Conservation (phyloP, 2,797 vertebrate species). For the Champsocephalus esox region DNA sequence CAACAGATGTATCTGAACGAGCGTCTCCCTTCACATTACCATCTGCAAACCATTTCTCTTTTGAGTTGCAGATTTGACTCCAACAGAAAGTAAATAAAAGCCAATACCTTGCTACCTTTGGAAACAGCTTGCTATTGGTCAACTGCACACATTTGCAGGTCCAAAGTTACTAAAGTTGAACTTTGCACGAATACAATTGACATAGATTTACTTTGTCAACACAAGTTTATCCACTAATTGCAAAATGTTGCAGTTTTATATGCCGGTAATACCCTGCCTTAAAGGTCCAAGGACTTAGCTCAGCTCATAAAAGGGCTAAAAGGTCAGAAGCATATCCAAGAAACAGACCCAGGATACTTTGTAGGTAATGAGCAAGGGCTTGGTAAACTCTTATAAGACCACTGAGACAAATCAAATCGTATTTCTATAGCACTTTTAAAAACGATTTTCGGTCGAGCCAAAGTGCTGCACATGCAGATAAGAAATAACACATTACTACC, state of each 20-base stretch:
- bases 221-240: background rate
- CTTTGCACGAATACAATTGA: background rate
- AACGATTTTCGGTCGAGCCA: too few species aligned
- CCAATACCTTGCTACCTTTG: background rate
- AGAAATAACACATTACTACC: too few species aligned
- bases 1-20: background rate
- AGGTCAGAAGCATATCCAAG: background rate
- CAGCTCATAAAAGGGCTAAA: conserved; percentile 2
- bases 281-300: background rate
- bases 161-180: conserved; percentile 2
- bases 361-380: background rate
- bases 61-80: background rate
- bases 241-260: background rate
- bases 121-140: background rate
- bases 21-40: too few species aligned
- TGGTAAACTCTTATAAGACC: background rate
- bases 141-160: background rate
- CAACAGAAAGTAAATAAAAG: background rate
- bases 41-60: background rate
- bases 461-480: too few species aligned
- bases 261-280: background rate
- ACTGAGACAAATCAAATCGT: too few species aligned
- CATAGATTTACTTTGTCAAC: background rate
- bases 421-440: too few species aligned
- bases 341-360: background rate